Evolutionary conservation across 1,140 invertebrate species (phyloP), one percentile per base, ranked within the genome.

Genomic region (Heliconius eleuchia): DNA sequence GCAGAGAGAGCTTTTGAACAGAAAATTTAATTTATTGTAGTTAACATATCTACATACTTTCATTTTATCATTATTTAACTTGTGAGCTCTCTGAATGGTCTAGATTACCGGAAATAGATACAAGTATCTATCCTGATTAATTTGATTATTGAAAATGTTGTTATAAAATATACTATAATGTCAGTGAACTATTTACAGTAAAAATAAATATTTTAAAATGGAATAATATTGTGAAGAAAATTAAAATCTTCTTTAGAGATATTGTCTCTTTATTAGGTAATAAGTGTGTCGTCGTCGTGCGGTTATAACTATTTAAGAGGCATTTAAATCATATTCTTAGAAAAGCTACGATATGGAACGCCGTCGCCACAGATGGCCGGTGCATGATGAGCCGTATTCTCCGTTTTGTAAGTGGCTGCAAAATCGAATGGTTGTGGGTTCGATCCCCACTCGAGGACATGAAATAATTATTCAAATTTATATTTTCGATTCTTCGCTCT

Each of bases 241-340:
- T 90, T 88, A 89, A 88, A 79, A 80, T 87, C 82, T 80, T 84
- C 82, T 85, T 84, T 79, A 79, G 72, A 78, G 82, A 76, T 82
- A 84, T 73, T 80, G 76, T 80, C 74, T 82, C 71, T 89, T 89
- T 89, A 90, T 87, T 86, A 81, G 82, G 83, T 80, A 86, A 90
- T 93, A 89, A 91, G 82, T 88, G 74, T 88, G 89, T 60, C 71
- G 74, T 74, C 71, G 74, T 77, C 46, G 80, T 74, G 60, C 77
- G 73, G 84, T 90, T 88, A 88, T 90, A 84, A 88, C 82, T 86
- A 85, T 85, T 90, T 90, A 87, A 89, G 76, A 71, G 84, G 82
- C 80, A 87, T 89, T 87, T 88, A 86, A 88, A 88, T 90, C 75
- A 88, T 87, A 85, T 88, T 91, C 85, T 83, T 83, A 87, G 86